These are phyloP conservation scores for Xenops minutus DNA, from an alignment of 2,797 vertebrate genomes.

Conservation along the genomic window DNA sequence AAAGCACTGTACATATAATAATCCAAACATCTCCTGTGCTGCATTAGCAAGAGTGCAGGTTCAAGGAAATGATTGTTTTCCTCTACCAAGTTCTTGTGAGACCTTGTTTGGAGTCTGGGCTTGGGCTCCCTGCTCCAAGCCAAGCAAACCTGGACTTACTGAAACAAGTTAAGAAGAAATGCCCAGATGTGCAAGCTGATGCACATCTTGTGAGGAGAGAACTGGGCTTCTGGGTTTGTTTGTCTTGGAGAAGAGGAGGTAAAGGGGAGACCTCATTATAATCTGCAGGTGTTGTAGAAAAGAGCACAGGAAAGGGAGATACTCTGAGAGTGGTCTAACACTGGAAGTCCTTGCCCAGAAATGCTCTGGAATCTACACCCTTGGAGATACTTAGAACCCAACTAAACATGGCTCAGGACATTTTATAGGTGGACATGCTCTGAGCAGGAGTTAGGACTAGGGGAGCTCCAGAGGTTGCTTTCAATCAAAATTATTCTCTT, in stretches of 20 bases:
- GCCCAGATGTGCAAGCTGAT: no score
- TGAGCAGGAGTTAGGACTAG: neutral
- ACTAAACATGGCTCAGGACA: neutral
- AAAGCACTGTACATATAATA: neutral
- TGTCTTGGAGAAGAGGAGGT: neutral
- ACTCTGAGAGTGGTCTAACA: neutral
- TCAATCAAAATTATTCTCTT: neutral
- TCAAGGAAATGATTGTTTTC: neutral
- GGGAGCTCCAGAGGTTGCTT: neutral
- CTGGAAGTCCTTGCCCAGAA: neutral
- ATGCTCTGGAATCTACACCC: neutral
- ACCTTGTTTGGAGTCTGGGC: neutral
- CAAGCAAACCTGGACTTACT: neutral
- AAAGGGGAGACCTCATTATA: neutral
- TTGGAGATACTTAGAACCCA: neutral
- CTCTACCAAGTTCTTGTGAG: neutral
- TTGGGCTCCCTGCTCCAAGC: neutral
- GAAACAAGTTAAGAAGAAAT: neutral
- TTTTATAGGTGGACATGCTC: neutral
- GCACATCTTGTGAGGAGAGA: neutral
- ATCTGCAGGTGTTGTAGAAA: neutral
- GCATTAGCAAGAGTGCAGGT: neutral
- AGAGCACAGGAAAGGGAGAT: neutral
- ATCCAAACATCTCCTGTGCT: accelerated
- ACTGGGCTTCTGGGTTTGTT: neutral